These are phyloP conservation scores for Caenorhabditis angaria DNA, from an alignment of 2,888 invertebrate genomes.

Conservation along the genomic window DNA sequence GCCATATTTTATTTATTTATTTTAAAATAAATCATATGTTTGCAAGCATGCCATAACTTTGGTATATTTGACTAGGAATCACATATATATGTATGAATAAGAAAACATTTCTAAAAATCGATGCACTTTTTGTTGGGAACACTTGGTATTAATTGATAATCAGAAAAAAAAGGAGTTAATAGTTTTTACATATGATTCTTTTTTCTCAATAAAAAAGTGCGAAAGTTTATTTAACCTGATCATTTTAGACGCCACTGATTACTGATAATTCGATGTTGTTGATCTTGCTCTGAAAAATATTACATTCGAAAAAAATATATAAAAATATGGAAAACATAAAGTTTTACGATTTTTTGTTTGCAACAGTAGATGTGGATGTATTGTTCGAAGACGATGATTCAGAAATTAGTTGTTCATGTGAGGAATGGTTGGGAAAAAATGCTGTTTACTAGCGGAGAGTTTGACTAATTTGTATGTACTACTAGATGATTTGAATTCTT, in stretches of 20 bases:
- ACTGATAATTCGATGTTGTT: neutral
- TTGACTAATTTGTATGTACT: no score
- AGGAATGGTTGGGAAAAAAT: neutral
- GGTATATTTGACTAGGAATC: neutral
- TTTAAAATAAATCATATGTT: neutral
- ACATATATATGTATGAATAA: no score
- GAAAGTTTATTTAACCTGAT: neutral
- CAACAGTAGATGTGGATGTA: conserved; percentile 1
- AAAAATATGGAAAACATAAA: no score
- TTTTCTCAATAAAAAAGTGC: neutral
- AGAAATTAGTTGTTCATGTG: neutral
- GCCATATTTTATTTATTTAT: neutral
- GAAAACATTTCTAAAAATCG: neutral
- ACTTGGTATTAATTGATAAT: no score
- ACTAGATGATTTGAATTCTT: no score
- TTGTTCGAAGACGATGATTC: conserved; percentile 1
- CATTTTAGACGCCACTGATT: neutral
- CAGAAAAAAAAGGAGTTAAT: no score
- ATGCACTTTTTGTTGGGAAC: neutral
- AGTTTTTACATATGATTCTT: no score
- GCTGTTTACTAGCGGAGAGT: no score
- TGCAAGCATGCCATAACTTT: neutral
- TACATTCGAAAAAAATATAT: no score
- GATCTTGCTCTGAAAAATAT: neutral
- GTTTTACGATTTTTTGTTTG: neutral